Base-by-base conservation (phyloP, 2,113 vertebrate species). In the Trichomycterus rosablanca region DNA sequence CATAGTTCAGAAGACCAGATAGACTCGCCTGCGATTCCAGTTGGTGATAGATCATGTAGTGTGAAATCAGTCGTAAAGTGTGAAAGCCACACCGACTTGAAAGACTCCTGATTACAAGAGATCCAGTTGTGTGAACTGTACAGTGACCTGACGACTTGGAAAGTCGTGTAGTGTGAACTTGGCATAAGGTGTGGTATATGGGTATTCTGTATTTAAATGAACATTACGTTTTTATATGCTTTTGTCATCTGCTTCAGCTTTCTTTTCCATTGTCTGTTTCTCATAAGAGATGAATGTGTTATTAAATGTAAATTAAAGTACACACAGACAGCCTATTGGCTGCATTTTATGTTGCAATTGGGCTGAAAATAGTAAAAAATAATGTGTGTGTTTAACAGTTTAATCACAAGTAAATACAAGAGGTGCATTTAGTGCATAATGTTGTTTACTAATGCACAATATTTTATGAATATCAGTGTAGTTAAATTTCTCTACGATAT, bases 251-350 rank as follows among this genome's bases (percentile, higher is more conserved):
- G 76, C 78, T 81, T 81, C 74, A 71, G 64, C 73, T 28, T 65
- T 59, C 59, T 35, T 49, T 51, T 55, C 12, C 19, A 39, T 14
- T 30, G 35, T 50, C 57, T 76, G 72, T 74, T 76, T 73, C 71
- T 57, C 74, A 80, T 83, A 80, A 74, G 65, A 37, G 63, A 73
- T 80, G 81, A 81, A 82, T 81, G 84, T 61, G 67, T 77, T 74
- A 69, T 81, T 78, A 71, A 80, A 70, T 80, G 73, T 67, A 63
- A 77, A 63, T 61, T 32, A 74, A 71, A 68, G 28, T 40, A 52
- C 45, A 81, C 70, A 78, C 60, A 71, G 55, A 73, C 74, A n/a
- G n/a, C n/a, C n/a, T n/a, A 72, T 74, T 45, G 75, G n/a, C n/a
- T 86, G 81, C 81, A 80, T 84, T 84, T 79, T 58, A 66, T 69